Conservation (phyloP, 2,797 vertebrate species). For the Anguilla obscura region DNA sequence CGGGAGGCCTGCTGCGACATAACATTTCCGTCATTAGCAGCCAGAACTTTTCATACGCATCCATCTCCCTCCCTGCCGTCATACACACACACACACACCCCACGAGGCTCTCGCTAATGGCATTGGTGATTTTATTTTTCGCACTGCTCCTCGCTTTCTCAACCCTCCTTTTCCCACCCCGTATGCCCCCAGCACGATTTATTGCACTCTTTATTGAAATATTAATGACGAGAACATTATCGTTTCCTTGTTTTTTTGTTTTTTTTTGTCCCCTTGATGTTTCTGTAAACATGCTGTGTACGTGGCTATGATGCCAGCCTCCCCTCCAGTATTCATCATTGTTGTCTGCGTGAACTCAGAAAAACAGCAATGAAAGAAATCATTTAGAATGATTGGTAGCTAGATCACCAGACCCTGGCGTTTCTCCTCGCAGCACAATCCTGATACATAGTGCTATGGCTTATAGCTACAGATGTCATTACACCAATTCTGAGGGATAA, state of each 20-base stretch:
- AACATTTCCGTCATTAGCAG: constrained; percentile 39
- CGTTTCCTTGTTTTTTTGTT: constrained; percentile 22
- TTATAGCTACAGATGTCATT: constrained; percentile 2
- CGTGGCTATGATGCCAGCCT: constrained; percentile 6
- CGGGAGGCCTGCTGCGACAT: constrained; percentile 25
- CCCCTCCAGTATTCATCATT: constrained; percentile 13
- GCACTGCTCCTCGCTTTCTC: background rate
- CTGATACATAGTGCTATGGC: background rate
- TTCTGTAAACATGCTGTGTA: constrained; percentile 18
- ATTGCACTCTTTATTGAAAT: constrained; percentile 44
- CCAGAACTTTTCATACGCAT: background rate
- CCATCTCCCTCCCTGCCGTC: constrained; percentile 31
- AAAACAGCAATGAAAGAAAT: background rate
- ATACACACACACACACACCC: constrained; percentile 41
- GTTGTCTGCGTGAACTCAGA: constrained; percentile 9
- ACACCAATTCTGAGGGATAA: background rate
- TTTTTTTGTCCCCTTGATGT: constrained; percentile 8
- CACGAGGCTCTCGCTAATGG: constrained; percentile 55
- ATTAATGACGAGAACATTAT: constrained; percentile 47
- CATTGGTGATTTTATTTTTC: constrained; percentile 50
- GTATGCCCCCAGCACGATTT: constrained; percentile 46
- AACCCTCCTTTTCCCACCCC: constrained; percentile 38
- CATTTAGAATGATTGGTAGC: constrained; percentile 20
- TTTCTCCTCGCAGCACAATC: constrained; percentile 3
- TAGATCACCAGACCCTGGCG: background rate